Conservation (phyloP, 2,888 invertebrate species). For the Platynereis dumerilii region DNA sequence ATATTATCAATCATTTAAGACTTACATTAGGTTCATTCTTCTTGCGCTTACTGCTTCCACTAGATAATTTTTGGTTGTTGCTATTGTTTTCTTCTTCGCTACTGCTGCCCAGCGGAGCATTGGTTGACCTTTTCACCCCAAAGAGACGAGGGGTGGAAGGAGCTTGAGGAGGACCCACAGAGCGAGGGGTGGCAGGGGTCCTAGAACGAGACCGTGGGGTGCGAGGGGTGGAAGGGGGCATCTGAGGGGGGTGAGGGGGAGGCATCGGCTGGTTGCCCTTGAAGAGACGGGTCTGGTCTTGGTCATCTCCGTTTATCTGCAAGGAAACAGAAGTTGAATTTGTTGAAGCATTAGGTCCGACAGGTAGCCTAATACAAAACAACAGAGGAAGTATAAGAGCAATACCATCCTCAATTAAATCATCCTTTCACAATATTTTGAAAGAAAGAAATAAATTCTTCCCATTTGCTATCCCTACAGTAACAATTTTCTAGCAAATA, state of each 20-base stretch:
- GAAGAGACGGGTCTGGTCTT: conserved; percentile 12
- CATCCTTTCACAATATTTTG: too few relatives aligned
- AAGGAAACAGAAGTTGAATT: too few relatives aligned
- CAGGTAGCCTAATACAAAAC: too few relatives aligned
- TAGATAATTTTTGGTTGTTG: conserved; percentile 6
- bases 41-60: conserved; percentile 26
- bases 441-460: too few relatives aligned
- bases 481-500: too few relatives aligned
- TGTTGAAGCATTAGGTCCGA: too few relatives aligned
- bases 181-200: neutral
- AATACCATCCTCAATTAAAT: too few relatives aligned
- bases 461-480: too few relatives aligned
- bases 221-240: conserved; percentile 23
- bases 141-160: conserved; percentile 18
- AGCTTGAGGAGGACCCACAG: conserved; percentile 4
- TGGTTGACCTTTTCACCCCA: conserved; percentile 26
- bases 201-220: conserved; percentile 19
- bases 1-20: too few relatives aligned
- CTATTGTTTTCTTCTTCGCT: conserved; percentile 1
- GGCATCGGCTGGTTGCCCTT: conserved; percentile 20
- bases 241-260: conserved; percentile 20
- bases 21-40: conserved; percentile 5
- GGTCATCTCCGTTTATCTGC: conserved; percentile 25
- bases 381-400: too few relatives aligned
- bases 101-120: conserved; percentile 16